Conservation (phyloP, 2,888 invertebrate species). For the Carcina quercana region DNA sequence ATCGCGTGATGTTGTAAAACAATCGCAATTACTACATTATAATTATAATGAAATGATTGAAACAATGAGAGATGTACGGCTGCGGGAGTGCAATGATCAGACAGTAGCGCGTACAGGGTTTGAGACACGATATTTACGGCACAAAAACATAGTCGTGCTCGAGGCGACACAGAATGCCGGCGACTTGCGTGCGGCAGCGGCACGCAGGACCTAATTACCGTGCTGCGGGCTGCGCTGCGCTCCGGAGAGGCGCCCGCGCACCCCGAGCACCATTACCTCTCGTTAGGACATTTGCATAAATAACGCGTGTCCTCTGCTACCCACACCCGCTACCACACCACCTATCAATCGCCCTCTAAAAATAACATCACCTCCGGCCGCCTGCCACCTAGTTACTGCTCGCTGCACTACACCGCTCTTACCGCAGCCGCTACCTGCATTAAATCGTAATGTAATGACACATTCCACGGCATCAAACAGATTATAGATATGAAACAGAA, state of each 20-base stretch:
- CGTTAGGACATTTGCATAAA: constrained; percentile 72
- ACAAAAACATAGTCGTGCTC: constrained; percentile 61
- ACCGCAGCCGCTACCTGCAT: too few species aligned
- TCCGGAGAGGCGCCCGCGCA: constrained; percentile 44
- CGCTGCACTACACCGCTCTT: constrained; percentile 23
- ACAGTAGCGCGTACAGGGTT: constrained; percentile 44
- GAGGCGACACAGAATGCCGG: constrained; percentile 65
- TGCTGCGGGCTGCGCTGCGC: constrained; percentile 53
- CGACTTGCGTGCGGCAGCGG: constrained; percentile 44
- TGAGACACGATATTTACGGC: constrained; percentile 44
- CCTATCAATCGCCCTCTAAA: constrained; percentile 65
- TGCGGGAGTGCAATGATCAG: constrained; percentile 30
- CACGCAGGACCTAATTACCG: constrained; percentile 69
- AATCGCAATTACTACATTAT: constrained; percentile 14
- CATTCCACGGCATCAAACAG: constrained; percentile 48
- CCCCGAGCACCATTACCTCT: constrained; percentile 59
- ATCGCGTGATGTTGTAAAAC: neutral
- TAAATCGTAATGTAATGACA: constrained; percentile 53
- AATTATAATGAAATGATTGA: constrained; percentile 28
- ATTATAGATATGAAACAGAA: constrained; percentile 53
- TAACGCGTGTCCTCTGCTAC: constrained; percentile 51
- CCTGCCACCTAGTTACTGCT: constrained; percentile 28
- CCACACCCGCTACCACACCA: constrained; percentile 39
- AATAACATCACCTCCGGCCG: constrained; percentile 53
- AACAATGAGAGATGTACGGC: constrained; percentile 34